Percentiles rank a stretch among this genome's conserved stretches.
These are phyloP conservation scores for Sesia apiformis DNA, from an alignment of 2,888 invertebrate genomes.

Conservation along the genomic window DNA sequence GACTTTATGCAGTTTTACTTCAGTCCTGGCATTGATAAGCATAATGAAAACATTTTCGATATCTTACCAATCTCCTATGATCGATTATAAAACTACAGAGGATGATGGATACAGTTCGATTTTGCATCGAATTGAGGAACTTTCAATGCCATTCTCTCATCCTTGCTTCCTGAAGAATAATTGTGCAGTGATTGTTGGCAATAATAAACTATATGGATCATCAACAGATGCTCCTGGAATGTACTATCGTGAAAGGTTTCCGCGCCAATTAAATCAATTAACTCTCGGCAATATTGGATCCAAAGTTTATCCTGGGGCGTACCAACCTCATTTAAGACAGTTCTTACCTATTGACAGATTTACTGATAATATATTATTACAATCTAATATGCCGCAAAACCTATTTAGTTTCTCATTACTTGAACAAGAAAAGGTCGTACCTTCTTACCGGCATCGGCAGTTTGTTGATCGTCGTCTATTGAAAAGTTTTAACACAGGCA, in stretches of 20 bases:
- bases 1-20: conserved; percentile 3
- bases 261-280: neutral
- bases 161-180: neutral
- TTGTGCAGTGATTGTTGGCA: neutral
- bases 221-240: too few relatives aligned
- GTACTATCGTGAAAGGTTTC: neutral
- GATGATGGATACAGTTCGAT: neutral
- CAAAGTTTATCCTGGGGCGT: neutral
- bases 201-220: too few relatives aligned
- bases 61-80: neutral
- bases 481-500: too few relatives aligned
- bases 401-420: too few relatives aligned
- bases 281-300: neutral
- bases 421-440: too few relatives aligned
- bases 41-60: neutral
- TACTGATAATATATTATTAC: too few relatives aligned
- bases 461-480: too few relatives aligned
- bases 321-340: neutral
- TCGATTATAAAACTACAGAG: neutral
- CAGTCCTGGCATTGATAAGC: neutral
- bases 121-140: neutral
- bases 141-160: neutral
- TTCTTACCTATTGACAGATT: neutral
- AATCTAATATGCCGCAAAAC: too few relatives aligned
- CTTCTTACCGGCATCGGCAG: too few relatives aligned